Conservation (phyloP, 2,113 vertebrate species). For the Clarias gariepinus region DNA sequence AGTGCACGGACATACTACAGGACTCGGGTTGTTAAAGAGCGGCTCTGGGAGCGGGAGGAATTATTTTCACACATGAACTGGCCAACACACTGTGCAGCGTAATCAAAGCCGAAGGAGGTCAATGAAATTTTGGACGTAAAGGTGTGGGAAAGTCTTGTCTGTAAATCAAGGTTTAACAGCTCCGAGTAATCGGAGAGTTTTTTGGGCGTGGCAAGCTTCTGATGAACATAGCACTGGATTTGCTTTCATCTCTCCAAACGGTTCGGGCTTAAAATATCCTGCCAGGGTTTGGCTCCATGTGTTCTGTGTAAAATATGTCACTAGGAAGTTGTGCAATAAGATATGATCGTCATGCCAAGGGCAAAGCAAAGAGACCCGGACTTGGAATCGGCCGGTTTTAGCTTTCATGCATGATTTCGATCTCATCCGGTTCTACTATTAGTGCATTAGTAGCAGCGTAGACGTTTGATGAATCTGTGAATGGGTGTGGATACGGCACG, state of each 20-base stretch:
- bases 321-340: constrained; percentile 56
- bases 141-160: constrained; percentile 30
- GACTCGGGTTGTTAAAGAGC: too few relatives aligned
- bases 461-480: not conserved
- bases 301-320: constrained; percentile 50
- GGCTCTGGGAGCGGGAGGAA: too few relatives aligned
- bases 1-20: too few relatives aligned
- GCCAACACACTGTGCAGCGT: too few relatives aligned
- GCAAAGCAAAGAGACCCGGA: constrained; percentile 23
- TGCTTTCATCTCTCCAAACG: constrained; percentile 57
- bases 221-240: constrained; percentile 56
- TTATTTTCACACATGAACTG: too few relatives aligned
- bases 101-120: not conserved
- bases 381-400: constrained; percentile 11
- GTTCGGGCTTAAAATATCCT: constrained; percentile 54
- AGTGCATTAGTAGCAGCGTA: not conserved
- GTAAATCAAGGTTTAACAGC: constrained; percentile 24
- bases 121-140: constrained; percentile 10
- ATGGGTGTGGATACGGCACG: constrained; percentile 13
- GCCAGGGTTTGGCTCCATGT: constrained; percentile 44
- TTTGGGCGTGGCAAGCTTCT: constrained; percentile 52
- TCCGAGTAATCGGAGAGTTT: constrained; percentile 49
- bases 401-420: constrained; percentile 6
- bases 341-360: constrained; percentile 34
- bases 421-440: constrained; percentile 25